Evolutionary conservation across 2,888 invertebrate genomes (phyloP), one percentile per base, ranked within the genome.

Genomic region (Hetaerina titia): DNA sequence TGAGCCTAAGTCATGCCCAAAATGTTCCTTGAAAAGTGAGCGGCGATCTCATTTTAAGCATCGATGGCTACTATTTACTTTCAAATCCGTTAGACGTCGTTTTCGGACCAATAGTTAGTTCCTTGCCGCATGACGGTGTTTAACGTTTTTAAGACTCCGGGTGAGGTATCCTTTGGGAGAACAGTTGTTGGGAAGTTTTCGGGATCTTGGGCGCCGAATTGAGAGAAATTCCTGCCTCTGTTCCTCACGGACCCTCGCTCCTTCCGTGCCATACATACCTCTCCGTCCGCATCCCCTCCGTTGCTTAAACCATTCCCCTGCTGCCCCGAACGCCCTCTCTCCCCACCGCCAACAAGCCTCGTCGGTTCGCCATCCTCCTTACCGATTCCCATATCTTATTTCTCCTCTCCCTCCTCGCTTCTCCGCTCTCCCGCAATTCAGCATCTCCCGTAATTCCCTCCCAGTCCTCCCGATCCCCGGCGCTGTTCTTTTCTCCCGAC

Each of bases 381-480:
- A 9, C 60, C 31, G 57, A 90, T 25, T 81, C 81, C 81, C 81
- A 15, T 45, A 45, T 45, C 45, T 45, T 45, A 45, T 45, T 45
- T 45, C 87, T 25, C 31, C 31, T 45, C 31, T 45, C 6, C 45
- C 31, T 25, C 81, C 31, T 25, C 31, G 22, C 89, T n/a, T 60
- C 89, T 25, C 89, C 57, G 57, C n/a, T 22, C 60, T 9, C 8
- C 60, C 63, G 13, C 90, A 13, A 19, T 63, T 17, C 90, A 17
- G 15, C 90, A 22, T 60, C 63, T 63, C 60, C 9, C 45, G 90
- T 60, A 63, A 90, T 90, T 90, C 63, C 63, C 63, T 60, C 60
- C 89, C 60, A 19, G 63, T 63, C 17, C 31, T 63, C 31, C 60
- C 60, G 15, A 58, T 60, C 57, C 58, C 89, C 25, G 15, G 19